Base-by-base conservation (phyloP, 1,140 invertebrate species). In the Scaptomyza graminum region DNA sequence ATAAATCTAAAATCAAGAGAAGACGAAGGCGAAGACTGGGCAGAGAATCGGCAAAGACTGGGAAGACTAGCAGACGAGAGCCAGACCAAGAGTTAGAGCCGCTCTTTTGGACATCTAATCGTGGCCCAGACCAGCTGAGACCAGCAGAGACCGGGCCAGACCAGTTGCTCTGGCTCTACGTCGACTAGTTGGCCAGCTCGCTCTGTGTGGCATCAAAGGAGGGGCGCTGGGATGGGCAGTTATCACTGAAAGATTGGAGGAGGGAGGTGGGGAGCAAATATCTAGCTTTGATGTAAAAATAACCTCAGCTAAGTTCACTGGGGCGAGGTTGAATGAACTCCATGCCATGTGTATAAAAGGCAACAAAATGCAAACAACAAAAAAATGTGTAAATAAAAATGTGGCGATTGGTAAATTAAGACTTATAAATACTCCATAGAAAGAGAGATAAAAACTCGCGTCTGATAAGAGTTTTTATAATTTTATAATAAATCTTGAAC, bases 231-330 rank as follows among this genome's bases (percentile, higher is more conserved):
- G 59, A 55, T 41, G 43, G 8, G 41, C 28, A 22, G 7, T 41
- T 22, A 41, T 5, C 37, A 28, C 7, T 28, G 16, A 7, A 6
- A 8, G 18, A 22, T 22, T n/a, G n/a, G 16, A 28, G 39, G n/a
- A 16, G 43, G 18, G 54, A n/a, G 15, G 11, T 13, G 44, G 15
- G 50, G 43, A 43, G 41, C 56, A 15, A 16, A 69, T 68, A 50
- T 68, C 60, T 64, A 76, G 81, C 71, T 85, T 83, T 65, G 78
- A 74, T 60, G 87, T 91, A 89, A 90, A 91, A 91, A 91, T 91
- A 91, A 91, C 90, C 90, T 91, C 90, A 90, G 77, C 90, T 91
- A 91, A 91, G 90, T 91, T 91, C 90, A 91, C 90, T 91, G 90
- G 90, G 90, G 90, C 90, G 90, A 91, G 90, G 90, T 91, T 91